A percentile compares a stretch with the other conserved stretches of the same genome.
Evolutionary conservation across 1,140 invertebrate genomes (phyloP).

Genomic region (Drosophila simulans): DNA sequence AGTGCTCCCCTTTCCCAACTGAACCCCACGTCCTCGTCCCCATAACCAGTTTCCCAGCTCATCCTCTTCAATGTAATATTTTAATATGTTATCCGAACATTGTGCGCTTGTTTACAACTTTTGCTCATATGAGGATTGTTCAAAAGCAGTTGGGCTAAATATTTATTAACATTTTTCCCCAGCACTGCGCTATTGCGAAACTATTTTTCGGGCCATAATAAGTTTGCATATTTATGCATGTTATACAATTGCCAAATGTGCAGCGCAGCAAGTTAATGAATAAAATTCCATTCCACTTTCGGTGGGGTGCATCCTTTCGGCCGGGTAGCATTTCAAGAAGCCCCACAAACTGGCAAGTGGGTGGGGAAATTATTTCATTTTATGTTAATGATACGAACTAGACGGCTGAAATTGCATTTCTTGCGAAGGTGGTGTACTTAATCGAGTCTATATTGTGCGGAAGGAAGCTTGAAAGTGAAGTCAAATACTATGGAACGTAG

Average conservation of each 20-base stretch:
- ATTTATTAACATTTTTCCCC: conserved; percentile 68
- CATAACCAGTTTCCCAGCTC: not conserved
- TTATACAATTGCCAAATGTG: conserved; percentile 39
- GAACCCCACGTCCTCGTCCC: not conserved
- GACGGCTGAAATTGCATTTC: conserved; percentile 39
- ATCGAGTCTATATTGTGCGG: conserved; percentile 9
- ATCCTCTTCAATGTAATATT: conserved; percentile 41
- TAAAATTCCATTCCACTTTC: conserved; percentile 39
- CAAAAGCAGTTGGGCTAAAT: conserved; percentile 58
- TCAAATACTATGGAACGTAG: too few species aligned
- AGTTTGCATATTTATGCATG: conserved; percentile 45
- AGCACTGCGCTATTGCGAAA: conserved; percentile 10
- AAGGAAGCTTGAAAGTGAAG: not conserved
- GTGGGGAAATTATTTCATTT: conserved; percentile 14
- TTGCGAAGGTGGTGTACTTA: conserved; percentile 23
- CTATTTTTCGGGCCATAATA: conserved; percentile 38
- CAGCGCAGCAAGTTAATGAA: conserved; percentile 38
- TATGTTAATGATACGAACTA: conserved; percentile 30
- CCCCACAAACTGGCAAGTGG: conserved; percentile 13
- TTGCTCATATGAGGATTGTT: conserved; percentile 68
- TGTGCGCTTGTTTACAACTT: conserved; percentile 64
- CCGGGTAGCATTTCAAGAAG: conserved; percentile 23
- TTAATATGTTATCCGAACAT: conserved; percentile 64
- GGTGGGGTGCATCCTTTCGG: conserved; percentile 14
- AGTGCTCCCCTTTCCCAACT: conserved; percentile 2